Conservation (phyloP, 2,888 invertebrate genomes). For the Athripsodes cinereus region DNA sequence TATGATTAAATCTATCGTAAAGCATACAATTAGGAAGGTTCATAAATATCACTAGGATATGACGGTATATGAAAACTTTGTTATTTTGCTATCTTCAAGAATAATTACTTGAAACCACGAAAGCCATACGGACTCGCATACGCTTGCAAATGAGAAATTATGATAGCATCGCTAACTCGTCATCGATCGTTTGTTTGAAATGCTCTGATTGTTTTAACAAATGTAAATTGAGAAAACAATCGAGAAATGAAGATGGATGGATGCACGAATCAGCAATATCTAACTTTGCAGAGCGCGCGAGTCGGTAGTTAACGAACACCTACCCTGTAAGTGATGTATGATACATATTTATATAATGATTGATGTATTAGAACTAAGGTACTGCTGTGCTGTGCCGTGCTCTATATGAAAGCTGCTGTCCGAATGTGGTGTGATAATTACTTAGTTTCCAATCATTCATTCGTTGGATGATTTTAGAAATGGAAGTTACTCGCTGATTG, state of each 20-base stretch:
- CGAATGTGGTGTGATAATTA: slow-evolving; percentile 12
- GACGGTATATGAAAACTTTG: too few relatives aligned
- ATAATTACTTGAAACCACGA: too few relatives aligned
- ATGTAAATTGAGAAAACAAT: slow-evolving; percentile 17
- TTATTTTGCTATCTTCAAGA: too few relatives aligned
- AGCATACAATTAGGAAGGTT: too few relatives aligned
- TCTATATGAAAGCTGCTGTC: slow-evolving; percentile 16
- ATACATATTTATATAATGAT: too few relatives aligned
- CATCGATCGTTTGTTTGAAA: slow-evolving; percentile 25
- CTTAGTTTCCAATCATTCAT: slow-evolving; percentile 12
- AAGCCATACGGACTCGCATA: too few relatives aligned
- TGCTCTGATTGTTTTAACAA: slow-evolving; percentile 24
- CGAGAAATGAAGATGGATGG: slow-evolving; percentile 5
- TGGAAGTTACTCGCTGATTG: background rate
- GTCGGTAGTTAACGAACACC: background rate
- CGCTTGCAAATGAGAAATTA: slow-evolving; percentile 1
- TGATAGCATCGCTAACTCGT: slow-evolving; percentile 11
- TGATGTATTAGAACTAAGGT: too few relatives aligned
- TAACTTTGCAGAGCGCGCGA: slow-evolving; percentile 3
- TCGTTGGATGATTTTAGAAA: slow-evolving; percentile 14
- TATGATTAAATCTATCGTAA: too few relatives aligned
- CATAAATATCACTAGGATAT: too few relatives aligned
- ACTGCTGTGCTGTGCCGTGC: slow-evolving; percentile 3
- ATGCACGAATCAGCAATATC: slow-evolving; percentile 14
- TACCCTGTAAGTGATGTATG: too few relatives aligned